Conservation (phyloP, 2,797 vertebrate species). For the Labeo calbasu region DNA sequence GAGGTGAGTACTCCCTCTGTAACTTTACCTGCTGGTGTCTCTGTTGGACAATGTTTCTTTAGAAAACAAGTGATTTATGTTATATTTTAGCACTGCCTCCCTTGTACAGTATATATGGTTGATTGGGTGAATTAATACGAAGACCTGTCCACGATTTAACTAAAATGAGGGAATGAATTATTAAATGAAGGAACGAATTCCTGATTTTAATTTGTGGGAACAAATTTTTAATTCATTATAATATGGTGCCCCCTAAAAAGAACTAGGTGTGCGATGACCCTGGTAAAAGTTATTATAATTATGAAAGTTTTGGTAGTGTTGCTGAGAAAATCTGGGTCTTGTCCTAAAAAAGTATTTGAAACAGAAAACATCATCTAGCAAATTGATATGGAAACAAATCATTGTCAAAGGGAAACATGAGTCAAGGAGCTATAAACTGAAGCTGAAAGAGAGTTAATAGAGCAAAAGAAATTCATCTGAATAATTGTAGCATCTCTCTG, state of each 20-base stretch:
- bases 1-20: too few relatives aligned
- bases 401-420: not conserved
- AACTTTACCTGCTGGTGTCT: too few relatives aligned
- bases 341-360: not conserved
- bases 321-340: not conserved
- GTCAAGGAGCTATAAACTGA: not conserved
- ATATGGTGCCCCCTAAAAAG: not conserved
- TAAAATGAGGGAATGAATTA: not conserved
- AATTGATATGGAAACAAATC: not conserved
- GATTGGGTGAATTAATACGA: not conserved
- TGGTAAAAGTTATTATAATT: not conserved
- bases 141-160: not conserved
- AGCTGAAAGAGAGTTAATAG: not conserved
- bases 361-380: not conserved
- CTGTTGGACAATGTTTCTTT: too few relatives aligned
- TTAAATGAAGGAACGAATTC: not conserved
- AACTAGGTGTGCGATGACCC: not conserved
- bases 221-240: not conserved
- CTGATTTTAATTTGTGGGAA: not conserved
- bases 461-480: constrained; percentile 40
- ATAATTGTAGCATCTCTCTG: constrained; percentile 30
- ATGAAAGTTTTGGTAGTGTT: not conserved
- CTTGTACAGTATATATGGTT: not conserved
- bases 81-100: too few relatives aligned
- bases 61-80: too few relatives aligned